Evolutionary conservation across 1,140 invertebrate species (phyloP).

Genomic region (Lordiphosa stackelbergi): DNA sequence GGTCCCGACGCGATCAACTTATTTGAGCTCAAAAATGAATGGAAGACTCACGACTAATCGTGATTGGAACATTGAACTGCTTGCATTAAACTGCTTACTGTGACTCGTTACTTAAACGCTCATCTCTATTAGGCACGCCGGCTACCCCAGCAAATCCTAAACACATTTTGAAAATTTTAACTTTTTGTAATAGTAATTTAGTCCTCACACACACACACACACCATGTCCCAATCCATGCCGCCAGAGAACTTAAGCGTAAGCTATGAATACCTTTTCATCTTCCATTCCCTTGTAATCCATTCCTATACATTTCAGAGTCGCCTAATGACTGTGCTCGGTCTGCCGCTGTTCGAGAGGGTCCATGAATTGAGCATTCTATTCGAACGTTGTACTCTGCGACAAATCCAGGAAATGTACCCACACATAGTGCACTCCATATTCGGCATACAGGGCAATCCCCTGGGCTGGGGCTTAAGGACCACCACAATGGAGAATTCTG

Average conservation of each 20-base stretch:
- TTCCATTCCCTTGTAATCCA: too few relatives aligned
- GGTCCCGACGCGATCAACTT: too few relatives aligned
- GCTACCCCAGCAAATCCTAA: neutral
- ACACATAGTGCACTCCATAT: conserved; percentile 85
- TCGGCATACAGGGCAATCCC: conserved; percentile 80
- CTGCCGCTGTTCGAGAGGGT: conserved; percentile 51
- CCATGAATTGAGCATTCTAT: conserved; percentile 38
- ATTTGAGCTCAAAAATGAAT: too few relatives aligned
- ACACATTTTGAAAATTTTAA: conserved; percentile 2
- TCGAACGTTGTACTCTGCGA: conserved; percentile 76
- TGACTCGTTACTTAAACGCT: too few relatives aligned
- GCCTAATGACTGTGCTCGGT: conserved; percentile 49
- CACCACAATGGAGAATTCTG: conserved; percentile 80
- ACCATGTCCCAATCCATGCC: conserved; percentile 40
- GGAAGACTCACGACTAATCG: too few relatives aligned
- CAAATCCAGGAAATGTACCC: conserved; percentile 86
- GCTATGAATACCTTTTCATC: neutral
- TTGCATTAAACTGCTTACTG: too few relatives aligned
- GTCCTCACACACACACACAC: neutral
- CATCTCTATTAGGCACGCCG: too few relatives aligned
- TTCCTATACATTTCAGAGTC: conserved; percentile 36
- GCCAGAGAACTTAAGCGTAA: conserved; percentile 49
- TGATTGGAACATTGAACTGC: too few relatives aligned
- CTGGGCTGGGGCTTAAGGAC: conserved; percentile 87
- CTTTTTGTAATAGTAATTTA: conserved; percentile 1